Conservation (phyloP, 2,797 vertebrate genomes). For the Amphiprion clarkii region DNA sequence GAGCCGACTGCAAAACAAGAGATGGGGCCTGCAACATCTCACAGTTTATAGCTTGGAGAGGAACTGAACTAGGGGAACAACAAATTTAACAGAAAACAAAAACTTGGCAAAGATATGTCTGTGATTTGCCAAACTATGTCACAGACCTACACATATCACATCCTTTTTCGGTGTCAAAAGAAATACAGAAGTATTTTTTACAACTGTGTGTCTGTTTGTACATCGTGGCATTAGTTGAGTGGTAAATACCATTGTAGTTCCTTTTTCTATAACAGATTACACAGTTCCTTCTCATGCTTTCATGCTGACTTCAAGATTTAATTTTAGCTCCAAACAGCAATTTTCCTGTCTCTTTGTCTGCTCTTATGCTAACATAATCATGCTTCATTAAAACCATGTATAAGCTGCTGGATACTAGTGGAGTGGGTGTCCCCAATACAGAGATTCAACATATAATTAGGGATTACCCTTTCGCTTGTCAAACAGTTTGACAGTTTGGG, state of each 20-base stretch:
- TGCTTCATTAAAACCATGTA: conserved; percentile 43
- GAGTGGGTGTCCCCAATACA: conserved; percentile 69
- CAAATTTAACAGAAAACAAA: background rate
- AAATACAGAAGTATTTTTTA: conserved; percentile 41
- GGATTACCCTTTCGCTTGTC: conserved; percentile 79
- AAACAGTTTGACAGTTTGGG: conserved; percentile 79
- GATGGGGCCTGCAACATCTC: conserved; percentile 46
- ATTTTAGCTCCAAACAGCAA: conserved; percentile 24
- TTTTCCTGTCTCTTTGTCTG: conserved; percentile 36
- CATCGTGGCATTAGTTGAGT: background rate
- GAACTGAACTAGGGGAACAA: conserved; percentile 51
- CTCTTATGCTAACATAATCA: conserved; percentile 36
- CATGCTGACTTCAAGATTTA: background rate
- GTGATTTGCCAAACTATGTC: conserved; percentile 1
- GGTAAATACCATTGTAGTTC: conserved; percentile 38
- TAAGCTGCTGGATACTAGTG: conserved; percentile 59
- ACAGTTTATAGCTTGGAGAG: conserved; percentile 31
- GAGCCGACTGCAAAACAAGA: conserved; percentile 51
- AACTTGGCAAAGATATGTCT: conserved; percentile 6
- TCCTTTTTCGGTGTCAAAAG: conserved; percentile 25
- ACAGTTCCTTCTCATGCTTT: conserved; percentile 25
- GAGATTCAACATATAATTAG: conserved; percentile 68
- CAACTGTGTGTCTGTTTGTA: background rate
- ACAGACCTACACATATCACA: conserved; percentile 19
- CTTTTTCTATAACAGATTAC: conserved; percentile 13